Evolutionary conservation across 2,888 invertebrate genomes (phyloP), one percentile per base, ranked within the genome.

Genomic region (Andrena praecox): DNA sequence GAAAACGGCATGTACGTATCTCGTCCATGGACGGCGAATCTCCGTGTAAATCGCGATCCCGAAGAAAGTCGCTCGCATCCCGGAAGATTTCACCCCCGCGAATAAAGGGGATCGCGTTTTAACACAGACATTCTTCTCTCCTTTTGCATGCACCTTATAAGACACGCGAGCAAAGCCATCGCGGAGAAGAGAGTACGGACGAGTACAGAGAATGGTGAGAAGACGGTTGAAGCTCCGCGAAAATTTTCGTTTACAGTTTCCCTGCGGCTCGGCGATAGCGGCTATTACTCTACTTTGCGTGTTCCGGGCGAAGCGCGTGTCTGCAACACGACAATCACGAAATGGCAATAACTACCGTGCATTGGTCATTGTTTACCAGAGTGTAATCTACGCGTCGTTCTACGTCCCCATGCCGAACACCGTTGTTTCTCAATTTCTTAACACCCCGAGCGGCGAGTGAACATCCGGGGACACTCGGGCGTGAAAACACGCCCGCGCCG

Each of bases 311-410:
- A 67, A 63, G 54, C 77, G 48, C 52, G 31, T 59, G 24, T 54
- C 27, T 54, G 8, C 35, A 20, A 71, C 42, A 16, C 29, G 54
- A 1, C 52, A 48, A 72, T 12, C 29, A 42, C 52, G 20, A 69
- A 64, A 73, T 64, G 78, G 54, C 60, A 82, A 85, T 80, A 80
- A 80, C 73, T 75, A 75, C 63, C 77, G 66, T 77, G 80, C 72
- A 62, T 68, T 8, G 68, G 33, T 64, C 60, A 63, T 70, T 27
- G 20, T 42, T 70, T 56, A 64, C 63, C 20, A 29, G n/a, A 56
- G 70, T 62, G 31, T 12, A 77, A 68, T 54, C 50, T 56, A 54
- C 33, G 12, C 27, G 12, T 29, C 2, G 42, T 42, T 77, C 50
- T 66, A 29, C 63, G 12, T 68, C 75, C 35, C 74, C 35, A 24